These are phyloP conservation scores for Eupeodes latifasciatus DNA, from an alignment of 2,888 invertebrate genomes.

Conservation along the genomic window DNA sequence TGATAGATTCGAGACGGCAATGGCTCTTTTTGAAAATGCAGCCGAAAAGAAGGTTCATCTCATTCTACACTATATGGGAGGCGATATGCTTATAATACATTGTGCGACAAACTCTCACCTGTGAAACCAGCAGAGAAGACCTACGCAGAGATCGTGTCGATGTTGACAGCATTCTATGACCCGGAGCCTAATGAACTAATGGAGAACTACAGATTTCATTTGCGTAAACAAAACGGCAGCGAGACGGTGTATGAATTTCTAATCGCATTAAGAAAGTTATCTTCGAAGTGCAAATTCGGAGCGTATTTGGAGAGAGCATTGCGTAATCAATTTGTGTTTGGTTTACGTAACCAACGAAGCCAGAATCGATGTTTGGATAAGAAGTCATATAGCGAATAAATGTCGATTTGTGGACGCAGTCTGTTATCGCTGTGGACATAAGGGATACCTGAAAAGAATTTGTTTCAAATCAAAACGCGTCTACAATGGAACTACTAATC, in stretches of 20 bases:
- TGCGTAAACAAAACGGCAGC: slow-evolving; percentile 77
- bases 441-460: no score
- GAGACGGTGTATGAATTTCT: slow-evolving; percentile 76
- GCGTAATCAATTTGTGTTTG: slow-evolving; percentile 79
- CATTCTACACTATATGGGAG: slow-evolving; percentile 2
- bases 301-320: slow-evolving; percentile 77
- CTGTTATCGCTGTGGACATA: no score
- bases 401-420: no score
- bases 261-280: slow-evolving; percentile 74
- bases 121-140: not conserved
- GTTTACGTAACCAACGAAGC: slow-evolving; percentile 76
- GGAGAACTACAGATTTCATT: slow-evolving; percentile 77
- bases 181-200: slow-evolving; percentile 77
- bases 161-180: slow-evolving; percentile 35
- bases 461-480: no score
- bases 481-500: no score
- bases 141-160: not conserved
- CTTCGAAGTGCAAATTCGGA: slow-evolving; percentile 76
- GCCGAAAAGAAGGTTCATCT: not conserved
- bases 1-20: slow-evolving; percentile 33
- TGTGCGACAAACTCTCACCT: slow-evolving; percentile 11
- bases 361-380: slow-evolving; percentile 70
- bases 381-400: not conserved
- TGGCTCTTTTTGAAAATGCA: slow-evolving; percentile 11
- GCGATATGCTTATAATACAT: slow-evolving; percentile 4